Evolutionary conservation across 2,797 vertebrate species (phyloP), one percentile per base, ranked within the genome.

Genomic region (Merluccius polli): DNA sequence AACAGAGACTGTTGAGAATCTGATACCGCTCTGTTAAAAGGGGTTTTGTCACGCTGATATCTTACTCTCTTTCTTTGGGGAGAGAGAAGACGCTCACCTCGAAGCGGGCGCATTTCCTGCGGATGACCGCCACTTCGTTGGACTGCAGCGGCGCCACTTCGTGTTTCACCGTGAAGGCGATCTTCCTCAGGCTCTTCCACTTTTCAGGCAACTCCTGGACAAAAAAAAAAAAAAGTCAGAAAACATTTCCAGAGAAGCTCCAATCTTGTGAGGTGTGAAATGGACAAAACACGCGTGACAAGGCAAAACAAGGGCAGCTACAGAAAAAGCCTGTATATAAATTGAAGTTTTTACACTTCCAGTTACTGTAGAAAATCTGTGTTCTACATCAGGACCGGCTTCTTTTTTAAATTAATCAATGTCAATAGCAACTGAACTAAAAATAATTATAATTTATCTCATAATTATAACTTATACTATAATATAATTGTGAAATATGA

Each of bases 41-140:
- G n/a, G n/a, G 21, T 7, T 18, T 31, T 15, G 36, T 31, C 59
- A 69, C 70, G 30, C 38, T 79, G 85, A 86, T 73, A 89, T 74
- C 38, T 63, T 15, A 89, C 32, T 44, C 78, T 1, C 1, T 82
- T 75, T 75, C 79, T 81, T 80, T 72, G 38, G 1, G 6, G 38
- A 41, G 38, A 3, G 6, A 8, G 38, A 16, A 4, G 48, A n/a
- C 52, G 38, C 92, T 94, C 90, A 94, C 94, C 95, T 97, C 95
- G 90, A 95, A 97, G 87, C 95, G 93, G 86, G 96, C 93, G 89
- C 93, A 86, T 88, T 98, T 98, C 89, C 94, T 95, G 87, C 95
- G 92, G 90, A 97, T 96, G 90, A 96, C 94, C 80, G 95, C 90
- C 78, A 95, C 94, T 90, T 95, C 95, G 82, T 92, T 94, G 87